Evolutionary conservation across 2,888 invertebrate species (phyloP), one percentile per base, ranked within the genome.

Genomic region (Aphrophora alni): DNA sequence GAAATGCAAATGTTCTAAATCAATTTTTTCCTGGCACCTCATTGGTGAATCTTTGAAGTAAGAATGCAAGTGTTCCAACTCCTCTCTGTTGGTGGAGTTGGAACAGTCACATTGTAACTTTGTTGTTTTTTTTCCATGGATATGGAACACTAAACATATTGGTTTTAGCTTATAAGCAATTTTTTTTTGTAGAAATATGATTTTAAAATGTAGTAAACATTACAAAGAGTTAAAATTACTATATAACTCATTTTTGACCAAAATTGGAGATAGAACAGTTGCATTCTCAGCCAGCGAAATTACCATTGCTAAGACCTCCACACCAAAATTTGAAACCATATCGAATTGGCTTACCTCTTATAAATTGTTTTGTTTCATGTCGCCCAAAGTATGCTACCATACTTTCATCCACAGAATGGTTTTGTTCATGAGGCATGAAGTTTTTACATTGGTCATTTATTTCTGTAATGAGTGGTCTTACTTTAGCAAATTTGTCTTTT

Each of bases 31-130:
- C 72, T 26, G 72, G 33, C 5, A 14, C n/a, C 72, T 72, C 72
- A 72, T 72, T 25, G 27, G 72, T 27, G 7, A 72, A 72, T 72
- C 27, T 14, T 5, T 72, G 21, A 72, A 72, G 26, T 72, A 33
- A 72, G 72, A 72, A 26, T 27, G 72, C 72, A 72, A 72, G 72
- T 72, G 72, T 72, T 70, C 72, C 72, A 72, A 72, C 72, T 72
- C 72, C 26, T 14, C 72, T 72, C 27, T 72, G 27, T 72, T 72
- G 72, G 72, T 72, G 25, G 25, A 72, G 72, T 27, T 72, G 27
- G 27, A 72, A 72, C 72, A 72, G 72, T 72, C 72, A 21, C 27
- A 72, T 72, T 72, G 28, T 21, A 71, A 71, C 14, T 71, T 72
- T 26, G 2, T 1, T 72, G 26, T 72, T 72, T 72, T 70, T n/a